A percentile compares a stretch with the other conserved stretches of the same genome.
These are phyloP conservation scores for Tetragonula carbonaria DNA, from an alignment of 2,888 invertebrate genomes.

Conservation along the genomic window DNA sequence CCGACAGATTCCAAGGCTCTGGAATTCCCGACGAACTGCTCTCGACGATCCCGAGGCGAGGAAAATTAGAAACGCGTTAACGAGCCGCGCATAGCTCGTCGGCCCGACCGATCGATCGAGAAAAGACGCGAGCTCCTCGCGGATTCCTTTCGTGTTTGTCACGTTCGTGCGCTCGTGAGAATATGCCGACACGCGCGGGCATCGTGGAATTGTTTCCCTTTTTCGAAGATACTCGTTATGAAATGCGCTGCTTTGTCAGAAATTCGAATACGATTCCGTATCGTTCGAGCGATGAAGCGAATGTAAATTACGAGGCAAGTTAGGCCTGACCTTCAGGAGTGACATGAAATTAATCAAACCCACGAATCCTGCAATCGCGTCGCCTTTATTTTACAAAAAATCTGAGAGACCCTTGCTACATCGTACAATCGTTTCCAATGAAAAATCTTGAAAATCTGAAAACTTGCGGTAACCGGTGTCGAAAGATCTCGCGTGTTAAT, in stretches of 20 bases:
- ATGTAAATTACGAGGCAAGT: too few species aligned
- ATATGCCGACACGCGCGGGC: not conserved
- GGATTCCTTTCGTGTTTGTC: slow-evolving; percentile 12
- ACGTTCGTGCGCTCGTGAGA: not conserved
- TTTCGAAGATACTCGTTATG: not conserved
- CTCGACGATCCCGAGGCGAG: not conserved
- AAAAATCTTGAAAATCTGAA: too few species aligned
- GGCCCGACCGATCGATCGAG: not conserved
- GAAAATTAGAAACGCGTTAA: slow-evolving; percentile 39
- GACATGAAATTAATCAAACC: too few species aligned
- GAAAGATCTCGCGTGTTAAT: too few species aligned
- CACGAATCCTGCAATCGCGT: too few species aligned
- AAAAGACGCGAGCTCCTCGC: slow-evolving; percentile 19
- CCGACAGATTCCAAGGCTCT: slow-evolving; percentile 43
- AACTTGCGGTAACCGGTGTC: too few species aligned
- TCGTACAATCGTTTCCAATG: too few species aligned
- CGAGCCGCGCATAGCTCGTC: slow-evolving; percentile 7
- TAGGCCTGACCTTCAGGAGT: too few species aligned
- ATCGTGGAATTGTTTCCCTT: not conserved
- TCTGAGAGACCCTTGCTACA: too few species aligned
- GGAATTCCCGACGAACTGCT: slow-evolving; percentile 43
- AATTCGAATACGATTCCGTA: too few species aligned
- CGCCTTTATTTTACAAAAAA: too few species aligned
- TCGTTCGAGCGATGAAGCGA: too few species aligned
- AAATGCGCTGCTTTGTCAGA: not conserved